Base-by-base conservation (phyloP, 1,140 invertebrate genomes). In the Drosophila kikkawai region DNA sequence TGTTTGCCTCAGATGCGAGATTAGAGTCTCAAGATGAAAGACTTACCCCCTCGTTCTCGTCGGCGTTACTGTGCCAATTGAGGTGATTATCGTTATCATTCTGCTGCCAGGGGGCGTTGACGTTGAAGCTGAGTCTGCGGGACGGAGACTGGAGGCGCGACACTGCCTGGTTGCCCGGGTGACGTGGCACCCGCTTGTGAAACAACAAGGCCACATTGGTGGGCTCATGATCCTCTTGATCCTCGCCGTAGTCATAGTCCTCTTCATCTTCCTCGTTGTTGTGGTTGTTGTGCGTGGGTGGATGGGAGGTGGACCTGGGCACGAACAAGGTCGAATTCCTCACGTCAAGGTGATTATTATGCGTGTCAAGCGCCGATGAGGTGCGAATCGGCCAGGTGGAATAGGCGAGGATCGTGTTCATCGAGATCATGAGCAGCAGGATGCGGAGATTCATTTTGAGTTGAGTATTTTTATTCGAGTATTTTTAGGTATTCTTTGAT, bases 31-130 rank as follows among this genome's bases (percentile, higher is more conserved):
- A 22, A 64, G 37, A 79, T 58, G 11, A 47, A 50, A 58, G 61
- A 86, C 83, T 87, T 60, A 86, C 83, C 79, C 66, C 63, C 67
- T 63, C 50, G 78, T 61, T 59, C 75, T 63, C 50, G 78, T 61
- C 63, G 82, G 29, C 75, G 47, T 65, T 57, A 37, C 13, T 34
- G 22, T 36, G 41, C 57, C 44, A 63, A 56, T 70, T 29, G 51
- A 82, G 34, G 22, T 53, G 69, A 82, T 86, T 86, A 47, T 60
- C 37, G 63, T 55, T 50, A 48, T 68, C 44, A 7, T 15, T 26
- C 65, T 48, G 68, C 36, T 8, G 34, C 65, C 29, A 50, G 19
- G 15, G 58, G 39, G 29, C 58, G 51, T 47, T 74, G 53, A 56
- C 53, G 53, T 56, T 56, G 36, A 56, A 56, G 36, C 53, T 56